These are phyloP conservation scores for Neomorphus geoffroyi DNA, from an alignment of 2,797 vertebrate species.

Conservation along the genomic window DNA sequence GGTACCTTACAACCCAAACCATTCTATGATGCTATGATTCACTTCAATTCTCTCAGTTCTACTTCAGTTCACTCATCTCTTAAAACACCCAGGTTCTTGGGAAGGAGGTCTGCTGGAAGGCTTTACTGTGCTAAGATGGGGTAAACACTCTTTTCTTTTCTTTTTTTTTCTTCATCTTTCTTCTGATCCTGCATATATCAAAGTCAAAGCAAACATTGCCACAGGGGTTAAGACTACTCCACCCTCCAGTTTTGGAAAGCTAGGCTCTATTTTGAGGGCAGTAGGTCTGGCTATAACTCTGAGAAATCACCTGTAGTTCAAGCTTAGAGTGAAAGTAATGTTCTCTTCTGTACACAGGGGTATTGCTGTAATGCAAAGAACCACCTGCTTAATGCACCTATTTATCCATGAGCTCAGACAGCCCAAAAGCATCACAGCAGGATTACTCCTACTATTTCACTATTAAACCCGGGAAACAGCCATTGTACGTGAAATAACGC, in stretches of 20 bases:
- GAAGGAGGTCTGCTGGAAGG: neutral
- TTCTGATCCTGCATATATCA: neutral
- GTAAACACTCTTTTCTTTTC: neutral
- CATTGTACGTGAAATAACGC: neutral
- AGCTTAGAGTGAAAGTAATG: neutral
- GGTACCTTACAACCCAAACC: no score
- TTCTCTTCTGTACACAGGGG: neutral
- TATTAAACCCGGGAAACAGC: neutral
- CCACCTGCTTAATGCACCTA: neutral
- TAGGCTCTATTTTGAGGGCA: neutral
- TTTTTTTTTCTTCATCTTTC: neutral
- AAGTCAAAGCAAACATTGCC: neutral
- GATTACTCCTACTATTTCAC: neutral
- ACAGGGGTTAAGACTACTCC: neutral
- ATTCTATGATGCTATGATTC: neutral
- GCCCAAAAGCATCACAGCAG: neutral
- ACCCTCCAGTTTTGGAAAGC: neutral
- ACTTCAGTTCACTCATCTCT: neutral
- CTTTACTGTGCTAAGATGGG: neutral
- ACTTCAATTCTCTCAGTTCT: neutral
- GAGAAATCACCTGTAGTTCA: neutral
- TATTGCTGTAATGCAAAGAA: neutral
- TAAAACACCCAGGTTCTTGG: neutral
- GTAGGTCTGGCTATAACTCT: neutral
- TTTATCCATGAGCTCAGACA: neutral